These are phyloP conservation scores for Lasiommata megera DNA, from an alignment of 2,888 invertebrate species.

Conservation along the genomic window DNA sequence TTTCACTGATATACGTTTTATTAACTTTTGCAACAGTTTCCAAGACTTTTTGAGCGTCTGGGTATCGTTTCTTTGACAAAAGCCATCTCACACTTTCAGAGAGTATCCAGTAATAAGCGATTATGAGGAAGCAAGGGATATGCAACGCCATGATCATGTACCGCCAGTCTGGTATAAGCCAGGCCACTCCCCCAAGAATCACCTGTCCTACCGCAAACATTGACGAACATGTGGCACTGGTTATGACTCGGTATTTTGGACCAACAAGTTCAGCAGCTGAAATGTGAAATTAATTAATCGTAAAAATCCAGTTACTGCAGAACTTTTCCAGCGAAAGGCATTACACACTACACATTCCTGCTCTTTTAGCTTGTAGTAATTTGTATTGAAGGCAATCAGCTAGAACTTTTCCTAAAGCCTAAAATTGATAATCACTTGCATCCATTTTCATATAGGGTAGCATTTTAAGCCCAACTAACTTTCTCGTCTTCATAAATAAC, in stretches of 20 bases:
- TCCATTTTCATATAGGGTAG: too few species aligned
- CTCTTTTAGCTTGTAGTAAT: too few species aligned
- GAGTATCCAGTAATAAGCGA: constrained; percentile 84
- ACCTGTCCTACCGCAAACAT: constrained; percentile 88
- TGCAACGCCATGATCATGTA: constrained; percentile 83
- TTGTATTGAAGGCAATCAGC: too few species aligned
- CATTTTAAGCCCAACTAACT: too few species aligned
- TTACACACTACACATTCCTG: too few species aligned
- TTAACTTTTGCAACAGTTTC: constrained; percentile 24
- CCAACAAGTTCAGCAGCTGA: constrained; percentile 86
- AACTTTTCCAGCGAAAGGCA: too few species aligned
- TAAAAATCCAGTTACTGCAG: too few species aligned
- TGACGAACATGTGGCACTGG: constrained; percentile 84
- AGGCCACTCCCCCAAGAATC: constrained; percentile 84
- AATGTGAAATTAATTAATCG: neutral
- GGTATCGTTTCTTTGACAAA: constrained; percentile 82
- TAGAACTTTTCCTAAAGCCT: too few species aligned
- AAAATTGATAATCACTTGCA: too few species aligned
- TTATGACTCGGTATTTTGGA: constrained; percentile 85
- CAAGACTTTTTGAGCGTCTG: constrained; percentile 80
- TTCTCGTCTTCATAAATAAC: too few species aligned
- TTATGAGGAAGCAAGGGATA: constrained; percentile 83
- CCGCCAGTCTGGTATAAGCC: constrained; percentile 85
- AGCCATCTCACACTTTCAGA: constrained; percentile 88
- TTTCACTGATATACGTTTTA: constrained; percentile 23